A percentile compares a stretch with the other conserved stretches of the same genome.
These are phyloP conservation scores for Campoplex nolae DNA, from an alignment of 2,888 invertebrate genomes.

Conservation along the genomic window DNA sequence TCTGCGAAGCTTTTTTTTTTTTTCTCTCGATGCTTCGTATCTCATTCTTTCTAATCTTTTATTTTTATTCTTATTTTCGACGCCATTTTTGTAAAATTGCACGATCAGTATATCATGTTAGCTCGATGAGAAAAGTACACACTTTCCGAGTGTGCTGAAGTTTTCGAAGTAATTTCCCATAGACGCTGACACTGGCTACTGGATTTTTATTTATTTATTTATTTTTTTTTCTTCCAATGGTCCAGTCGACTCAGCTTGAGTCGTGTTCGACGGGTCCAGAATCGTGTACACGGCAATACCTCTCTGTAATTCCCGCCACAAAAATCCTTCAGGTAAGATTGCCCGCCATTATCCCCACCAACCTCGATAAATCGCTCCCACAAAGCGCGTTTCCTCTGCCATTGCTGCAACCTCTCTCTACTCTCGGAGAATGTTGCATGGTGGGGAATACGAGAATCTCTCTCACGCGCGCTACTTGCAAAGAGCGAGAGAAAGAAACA, in stretches of 20 bases:
- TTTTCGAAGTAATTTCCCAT: conserved; percentile 4
- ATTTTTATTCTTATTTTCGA: not conserved
- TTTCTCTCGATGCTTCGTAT: not conserved
- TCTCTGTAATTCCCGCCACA: conserved; percentile 82
- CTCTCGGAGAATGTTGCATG: not conserved
- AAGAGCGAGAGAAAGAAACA: not conserved
- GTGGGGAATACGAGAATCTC: conserved; percentile 23
- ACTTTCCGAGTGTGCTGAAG: not conserved
- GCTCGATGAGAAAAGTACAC: not conserved
- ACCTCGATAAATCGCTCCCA: conserved; percentile 42
- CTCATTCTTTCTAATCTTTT: not conserved
- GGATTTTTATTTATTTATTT: conserved; percentile 1
- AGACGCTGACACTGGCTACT: conserved; percentile 21
- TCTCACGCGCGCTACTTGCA: conserved; percentile 10
- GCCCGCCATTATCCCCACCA: conserved; percentile 81
- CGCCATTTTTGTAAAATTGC: not conserved
- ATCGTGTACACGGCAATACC: conserved; percentile 55
- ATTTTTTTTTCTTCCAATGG: not conserved
- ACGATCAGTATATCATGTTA: not conserved
- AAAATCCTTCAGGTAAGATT: conserved; percentile 83
- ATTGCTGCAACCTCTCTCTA: conserved; percentile 39
- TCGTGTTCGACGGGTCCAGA: conserved; percentile 42
- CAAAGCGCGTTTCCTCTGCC: conserved; percentile 52
- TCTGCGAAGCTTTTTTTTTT: not conserved
- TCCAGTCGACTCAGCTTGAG: not conserved